A percentile compares a stretch with the other conserved stretches of the same genome.
Evolutionary conservation across 2,113 vertebrate species (phyloP).

Genomic region (Gulo gulo): DNA sequence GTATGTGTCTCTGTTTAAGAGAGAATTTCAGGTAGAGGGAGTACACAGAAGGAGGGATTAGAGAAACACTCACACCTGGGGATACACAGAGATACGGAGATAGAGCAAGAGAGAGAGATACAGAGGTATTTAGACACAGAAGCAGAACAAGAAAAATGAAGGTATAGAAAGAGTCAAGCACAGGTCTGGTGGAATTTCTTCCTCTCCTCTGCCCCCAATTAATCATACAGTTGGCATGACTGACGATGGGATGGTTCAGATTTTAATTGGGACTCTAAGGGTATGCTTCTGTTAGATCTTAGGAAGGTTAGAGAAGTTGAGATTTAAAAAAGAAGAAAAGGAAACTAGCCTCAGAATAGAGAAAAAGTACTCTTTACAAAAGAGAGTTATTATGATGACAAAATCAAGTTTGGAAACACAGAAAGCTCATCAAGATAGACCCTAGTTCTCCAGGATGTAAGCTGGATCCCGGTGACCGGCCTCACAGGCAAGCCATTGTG

Average conservation of each 20-base stretch:
- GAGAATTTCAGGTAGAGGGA: not conserved
- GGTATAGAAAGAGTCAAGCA: not conserved
- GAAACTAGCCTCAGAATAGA: not conserved
- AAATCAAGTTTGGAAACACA: not conserved
- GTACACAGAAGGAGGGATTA: not conserved
- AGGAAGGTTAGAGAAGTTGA: not conserved
- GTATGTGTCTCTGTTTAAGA: not conserved
- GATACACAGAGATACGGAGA: not conserved
- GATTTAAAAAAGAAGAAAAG: not conserved
- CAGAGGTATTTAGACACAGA: not conserved
- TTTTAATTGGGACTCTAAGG: not conserved
- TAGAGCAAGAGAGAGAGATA: not conserved
- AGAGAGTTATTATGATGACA: not conserved
- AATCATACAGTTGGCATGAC: not conserved
- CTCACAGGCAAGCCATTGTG: not conserved
- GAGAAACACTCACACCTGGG: not conserved
- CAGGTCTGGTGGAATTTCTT: not conserved
- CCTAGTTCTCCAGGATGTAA: not conserved
- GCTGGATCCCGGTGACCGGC: not conserved
- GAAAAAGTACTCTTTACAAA: not conserved
- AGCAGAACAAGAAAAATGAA: not conserved
- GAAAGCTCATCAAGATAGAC: not conserved
- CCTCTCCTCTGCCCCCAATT: not conserved
- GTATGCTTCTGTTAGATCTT: not conserved
- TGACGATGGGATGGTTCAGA: not conserved